Evolutionary conservation across 2,797 vertebrate species (phyloP), one percentile per base, ranked within the genome.

Genomic region (Arrhamphus sclerolepis): DNA sequence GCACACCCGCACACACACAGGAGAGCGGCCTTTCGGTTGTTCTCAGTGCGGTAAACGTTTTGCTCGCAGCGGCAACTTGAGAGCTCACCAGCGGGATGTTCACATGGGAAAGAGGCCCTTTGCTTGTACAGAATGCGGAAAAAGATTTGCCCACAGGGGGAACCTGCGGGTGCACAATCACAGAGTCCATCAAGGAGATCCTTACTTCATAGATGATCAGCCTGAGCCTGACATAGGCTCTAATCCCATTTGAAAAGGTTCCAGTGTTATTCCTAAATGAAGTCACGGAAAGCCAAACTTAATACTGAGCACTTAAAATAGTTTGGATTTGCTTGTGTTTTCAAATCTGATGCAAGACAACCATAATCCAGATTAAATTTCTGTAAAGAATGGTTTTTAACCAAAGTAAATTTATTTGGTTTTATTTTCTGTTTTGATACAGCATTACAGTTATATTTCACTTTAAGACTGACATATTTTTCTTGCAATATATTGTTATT

Each of bases 41-140:
- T 40, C 81, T 17, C 91, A 92, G 74, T 92, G 91, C 5, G 91
- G 91, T 0, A 91, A 91, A 57, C 86, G 89, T 4, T 92, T 92
- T 4, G 91, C 90, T 43, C 88, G 90, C 31, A 92, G 90, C 1
- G 89, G 91, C 8, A 92, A 92, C 74, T 55, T 92, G 34, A 66
- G 88, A 67, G 91, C 91, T 7, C 91, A 92, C 75, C 91, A 92
- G 46, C 77, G 91, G 29, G 89, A 92, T 1, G 91, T 92, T 40
- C 91, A 92, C 80, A 89, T 91, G 90, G 89, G 90, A n/a, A 91
- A 90, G 75, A 89, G 91, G 59, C 91, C 91, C 3, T 92, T 90
- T 20, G 86, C 87, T 11, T 92, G 91, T 74, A 63, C 83, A 1
- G 89, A 92, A 61, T 92, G 91, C 8, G 91, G 91, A 0, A 91